Evolutionary conservation across 2,888 invertebrate genomes (phyloP), one percentile per base, ranked within the genome.

Genomic region (Neelides folsomi): DNA sequence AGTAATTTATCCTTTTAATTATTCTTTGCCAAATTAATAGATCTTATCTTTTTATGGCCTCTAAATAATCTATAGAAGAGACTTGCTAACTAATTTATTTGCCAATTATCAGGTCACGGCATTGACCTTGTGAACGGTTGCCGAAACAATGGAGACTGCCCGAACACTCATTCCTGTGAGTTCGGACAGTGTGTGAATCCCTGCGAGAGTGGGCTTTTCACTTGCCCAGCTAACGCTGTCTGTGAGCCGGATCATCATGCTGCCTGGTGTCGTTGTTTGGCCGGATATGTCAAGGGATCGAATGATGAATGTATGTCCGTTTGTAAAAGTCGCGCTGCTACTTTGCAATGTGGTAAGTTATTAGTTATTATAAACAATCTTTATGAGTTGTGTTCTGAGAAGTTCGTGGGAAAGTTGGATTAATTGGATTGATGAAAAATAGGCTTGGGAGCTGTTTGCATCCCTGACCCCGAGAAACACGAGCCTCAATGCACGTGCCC

Each of bases 401-500:
- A 27, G 27, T 7, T 27, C 27, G 27, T 27, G 27, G 27, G 27
- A 27, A 27, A 27, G 27, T 3, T 3, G 7, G 7, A 27, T 27
- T 27, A 27, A 27, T 27, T 27, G 27, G 27, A 27, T 27, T 27
- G 27, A 89, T 67, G 27, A 7, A 5, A 27, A 27, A 27, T 27
- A 27, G 27, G 27, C 27, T 27, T 27, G 27, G 27, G 27, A 27
- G 27, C 27, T 5, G 86, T 90, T 61, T 27, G 27, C 27, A 27
- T 27, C 27, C 27, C 27, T 27, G 27, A 27, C 27, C 83, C 86
- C 55, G 83, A 87, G 35, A 79, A 81, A 60, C 77, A 77, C 16
- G 90, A 89, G 12, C 87, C 88, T 13, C 88, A 88, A 5, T 92
- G 90, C 68, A 83, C 86, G 67, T 92, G 90, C 67, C 78, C 82